Percentiles rank a stretch among this genome's conserved stretches.
Evolutionary conservation across 2,113 vertebrate genomes (phyloP).

Genomic region (Rana temporaria): DNA sequence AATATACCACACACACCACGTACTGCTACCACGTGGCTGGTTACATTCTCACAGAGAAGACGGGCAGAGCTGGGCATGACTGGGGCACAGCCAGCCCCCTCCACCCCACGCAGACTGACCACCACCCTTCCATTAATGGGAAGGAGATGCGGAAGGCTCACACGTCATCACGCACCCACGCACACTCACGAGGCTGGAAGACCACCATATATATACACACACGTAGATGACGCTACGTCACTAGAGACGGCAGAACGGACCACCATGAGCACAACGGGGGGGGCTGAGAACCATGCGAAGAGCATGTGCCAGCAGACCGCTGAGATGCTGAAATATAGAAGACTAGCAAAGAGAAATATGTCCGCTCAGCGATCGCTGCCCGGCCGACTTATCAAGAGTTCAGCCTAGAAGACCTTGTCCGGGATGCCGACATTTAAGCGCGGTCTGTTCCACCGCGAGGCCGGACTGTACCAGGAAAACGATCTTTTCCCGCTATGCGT

Average conservation of each 20-base stretch:
- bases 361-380: background rate
- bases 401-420: background rate
- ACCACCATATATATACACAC: background rate
- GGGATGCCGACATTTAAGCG: background rate
- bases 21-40: conserved; percentile 4
- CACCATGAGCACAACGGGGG: background rate
- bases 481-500: no score
- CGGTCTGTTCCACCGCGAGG: no score
- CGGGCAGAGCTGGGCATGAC: background rate
- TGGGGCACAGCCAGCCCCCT: background rate
- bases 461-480: no score
- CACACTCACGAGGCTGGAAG: conserved; percentile 5
- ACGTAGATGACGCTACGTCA: background rate
- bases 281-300: conserved; percentile 13
- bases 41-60: conserved; percentile 12
- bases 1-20: background rate
- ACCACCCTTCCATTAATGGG: background rate
- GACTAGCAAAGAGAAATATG: no score
- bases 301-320: background rate
- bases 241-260: background rate
- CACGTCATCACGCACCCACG: background rate
- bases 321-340: background rate
- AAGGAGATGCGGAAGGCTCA: background rate
- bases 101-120: background rate
- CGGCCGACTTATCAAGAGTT: background rate